A percentile compares a stretch with the other conserved stretches of the same genome.
Conservation (phyloP, 2,888 invertebrate genomes). For the Tetheella fluctuosa region DNA sequence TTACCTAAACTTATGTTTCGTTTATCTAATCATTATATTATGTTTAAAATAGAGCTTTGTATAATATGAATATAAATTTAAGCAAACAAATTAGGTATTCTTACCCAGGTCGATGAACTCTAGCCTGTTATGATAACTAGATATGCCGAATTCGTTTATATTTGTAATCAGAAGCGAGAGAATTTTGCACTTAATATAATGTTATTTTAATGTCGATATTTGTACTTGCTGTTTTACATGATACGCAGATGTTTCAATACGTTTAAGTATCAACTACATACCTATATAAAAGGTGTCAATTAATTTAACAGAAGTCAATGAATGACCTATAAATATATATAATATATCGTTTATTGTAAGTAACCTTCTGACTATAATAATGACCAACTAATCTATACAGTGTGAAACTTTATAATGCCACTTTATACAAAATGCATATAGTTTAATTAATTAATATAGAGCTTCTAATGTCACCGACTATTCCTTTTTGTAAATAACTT, state of each 20-base stretch:
- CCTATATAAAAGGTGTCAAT: too few relatives aligned
- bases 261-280: too few relatives aligned
- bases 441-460: not conserved
- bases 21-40: constrained; percentile 29
- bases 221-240: not conserved
- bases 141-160: constrained; percentile 45
- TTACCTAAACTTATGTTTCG: constrained; percentile 20
- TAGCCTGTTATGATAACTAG: constrained; percentile 47
- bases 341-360: too few relatives aligned
- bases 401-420: too few relatives aligned
- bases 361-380: too few relatives aligned
- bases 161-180: constrained; percentile 62
- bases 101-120: constrained; percentile 51
- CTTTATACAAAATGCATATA: too few relatives aligned
- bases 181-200: not conserved
- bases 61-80: constrained; percentile 16
- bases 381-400: too few relatives aligned
- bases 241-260: not conserved
- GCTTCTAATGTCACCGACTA: not conserved
- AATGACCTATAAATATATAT: too few relatives aligned
- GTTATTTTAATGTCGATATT: not conserved
- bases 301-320: not conserved
- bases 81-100: constrained; percentile 14
- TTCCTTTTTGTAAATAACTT: not conserved
- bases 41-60: constrained; percentile 18